Conservation (phyloP, 1,140 invertebrate genomes). For the Brachionus plicatilis region DNA sequence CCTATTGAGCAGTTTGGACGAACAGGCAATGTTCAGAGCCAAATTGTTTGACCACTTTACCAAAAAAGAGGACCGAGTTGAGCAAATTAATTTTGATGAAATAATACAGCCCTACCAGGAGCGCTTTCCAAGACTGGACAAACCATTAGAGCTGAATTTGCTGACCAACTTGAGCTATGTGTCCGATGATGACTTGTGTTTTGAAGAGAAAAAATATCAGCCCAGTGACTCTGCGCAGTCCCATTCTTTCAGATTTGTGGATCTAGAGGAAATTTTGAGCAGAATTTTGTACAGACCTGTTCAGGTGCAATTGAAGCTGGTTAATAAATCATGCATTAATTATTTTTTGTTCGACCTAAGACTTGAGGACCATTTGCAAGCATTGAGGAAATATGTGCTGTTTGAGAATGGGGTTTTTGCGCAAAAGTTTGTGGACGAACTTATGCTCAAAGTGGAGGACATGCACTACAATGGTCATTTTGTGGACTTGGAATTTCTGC, state of each 20-base stretch:
- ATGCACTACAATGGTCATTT: not conserved
- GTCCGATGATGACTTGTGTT: not conserved
- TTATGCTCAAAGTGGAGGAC: not conserved
- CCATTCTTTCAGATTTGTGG: not conserved
- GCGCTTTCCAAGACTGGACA: not conserved
- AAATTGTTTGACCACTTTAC: slow-evolving; percentile 22
- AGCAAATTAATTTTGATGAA: slow-evolving; percentile 26
- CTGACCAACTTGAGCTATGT: not conserved
- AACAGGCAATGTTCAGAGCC: not conserved
- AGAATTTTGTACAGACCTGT: slow-evolving; percentile 32
- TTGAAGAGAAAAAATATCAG: not conserved
- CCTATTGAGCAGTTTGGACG: not conserved
- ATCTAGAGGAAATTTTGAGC: slow-evolving; percentile 27
- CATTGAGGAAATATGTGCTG: slow-evolving; percentile 30
- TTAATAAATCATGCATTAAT: not conserved
- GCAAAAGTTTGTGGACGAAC: slow-evolving; percentile 36
- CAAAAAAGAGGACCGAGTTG: slow-evolving; percentile 8
- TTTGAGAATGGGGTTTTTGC: slow-evolving; percentile 38
- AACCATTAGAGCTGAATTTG: not conserved
- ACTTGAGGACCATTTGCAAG: slow-evolving; percentile 31
- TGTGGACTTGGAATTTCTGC: not conserved
- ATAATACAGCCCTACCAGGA: not conserved
- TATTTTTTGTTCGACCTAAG: slow-evolving; percentile 21
- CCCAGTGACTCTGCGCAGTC: not conserved
- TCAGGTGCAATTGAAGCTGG: not conserved